A percentile compares a stretch with the other conserved stretches of the same genome.
These are phyloP conservation scores for Magallana angulata DNA, from an alignment of 1,140 invertebrate genomes.

Conservation along the genomic window DNA sequence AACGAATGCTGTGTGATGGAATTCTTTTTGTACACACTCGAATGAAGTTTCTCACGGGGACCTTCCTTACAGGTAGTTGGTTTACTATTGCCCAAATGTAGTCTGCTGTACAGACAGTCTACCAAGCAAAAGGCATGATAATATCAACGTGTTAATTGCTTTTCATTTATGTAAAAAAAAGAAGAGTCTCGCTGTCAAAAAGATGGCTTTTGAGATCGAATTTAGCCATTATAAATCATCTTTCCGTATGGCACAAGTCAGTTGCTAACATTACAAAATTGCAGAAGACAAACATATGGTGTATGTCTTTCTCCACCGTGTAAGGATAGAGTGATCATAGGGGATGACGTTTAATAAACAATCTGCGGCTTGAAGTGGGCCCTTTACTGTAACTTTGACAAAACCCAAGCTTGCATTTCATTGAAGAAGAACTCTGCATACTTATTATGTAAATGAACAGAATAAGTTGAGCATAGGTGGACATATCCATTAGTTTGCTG, in stretches of 20 bases:
- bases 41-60: not conserved
- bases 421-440: not conserved
- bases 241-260: not conserved
- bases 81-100: not conserved
- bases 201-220: slow-evolving; percentile 18
- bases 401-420: not conserved
- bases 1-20: too few relatives aligned
- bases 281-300: slow-evolving; percentile 15
- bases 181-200: slow-evolving; percentile 19
- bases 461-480: not conserved
- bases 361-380: not conserved
- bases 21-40: not conserved
- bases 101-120: not conserved
- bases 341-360: slow-evolving; percentile 17
- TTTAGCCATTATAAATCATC: slow-evolving; percentile 21
- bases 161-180: slow-evolving; percentile 14
- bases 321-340: slow-evolving; percentile 15
- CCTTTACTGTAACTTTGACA: not conserved
- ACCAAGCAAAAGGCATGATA: not conserved
- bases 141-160: slow-evolving; percentile 25
- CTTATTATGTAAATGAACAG: not conserved
- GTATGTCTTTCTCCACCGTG: not conserved
- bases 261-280: slow-evolving; percentile 3
- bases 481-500: not conserved
- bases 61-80: not conserved